Evolutionary conservation across 2,888 invertebrate species (phyloP), one percentile per base, ranked within the genome.

Genomic region (Subacronicta megacephala): DNA sequence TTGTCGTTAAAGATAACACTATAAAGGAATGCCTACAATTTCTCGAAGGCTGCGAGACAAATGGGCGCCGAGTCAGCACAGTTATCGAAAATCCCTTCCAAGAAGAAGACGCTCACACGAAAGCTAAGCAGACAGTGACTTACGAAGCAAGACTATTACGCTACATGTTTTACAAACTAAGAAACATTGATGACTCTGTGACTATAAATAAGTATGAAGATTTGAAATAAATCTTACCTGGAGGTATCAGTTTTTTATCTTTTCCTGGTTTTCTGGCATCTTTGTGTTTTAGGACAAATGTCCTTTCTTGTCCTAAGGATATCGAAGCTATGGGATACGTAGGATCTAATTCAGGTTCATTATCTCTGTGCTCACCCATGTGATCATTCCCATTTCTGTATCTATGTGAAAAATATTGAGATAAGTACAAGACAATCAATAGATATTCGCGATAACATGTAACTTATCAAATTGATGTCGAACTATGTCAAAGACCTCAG

Each of bases 91-190:
- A 96, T 61, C 97, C 98, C 3, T 95, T 98, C 75, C 97, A 97
- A 81, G 95, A 96, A 66, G 96, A 95, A 72, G 96, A 96, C 59
- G 92, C 94, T 0, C 96, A 96, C 60, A 95, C 95, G 6, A 95
- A 96, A 75, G 98, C 98, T 4, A 97, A 97, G 81, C 98, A 98
- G 87, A 98, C 98, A 0, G 98, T 98, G 0, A 97, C 98, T 0
- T 99, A 97, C 78, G 99, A 99, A 93, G 97, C 98, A 0, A 95
- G 99, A 52, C 95, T 97, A 62, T 90, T 99, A 36, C 97, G 98
- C 83, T 96, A 97, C 75, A 95, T 98, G 80, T 95, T 98, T 66
- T 93, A 97, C 66, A 96, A 96, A 80, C 85, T 96, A 56, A 95
- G 95, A 75, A 92, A 93, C 50, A 94, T 94, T 40, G 94, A 95